Base-by-base conservation (phyloP, 2,888 invertebrate genomes). In the Amblyteles armatorius region DNA sequence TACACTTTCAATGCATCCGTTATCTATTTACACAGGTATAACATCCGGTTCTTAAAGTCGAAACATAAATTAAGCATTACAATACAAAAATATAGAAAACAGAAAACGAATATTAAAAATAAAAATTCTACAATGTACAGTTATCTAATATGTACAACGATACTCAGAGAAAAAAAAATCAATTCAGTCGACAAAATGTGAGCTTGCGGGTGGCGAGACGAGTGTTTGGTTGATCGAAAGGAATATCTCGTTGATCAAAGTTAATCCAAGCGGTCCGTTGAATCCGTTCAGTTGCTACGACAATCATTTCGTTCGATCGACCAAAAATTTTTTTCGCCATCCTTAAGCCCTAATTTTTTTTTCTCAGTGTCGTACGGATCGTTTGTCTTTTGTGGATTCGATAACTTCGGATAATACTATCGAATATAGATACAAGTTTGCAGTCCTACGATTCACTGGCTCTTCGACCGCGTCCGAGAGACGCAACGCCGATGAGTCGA, bases 1-100 rank as follows among this genome's bases (percentile, higher is more conserved):
- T 79, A 85, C 76, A 85, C 82, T 79, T 82, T 80, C 85, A 57
- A 57, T 79, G 55, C 60, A 67, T 55, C 36, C 63, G 48, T 83
- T 68, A 52, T 72, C 79, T 76, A 79, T 82, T 79, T 79, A 79
- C 79, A 82, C 79, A 82, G 29, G 60, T 40, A 57, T 76, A 82
- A 79, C 60, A 79, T 82, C 52, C 52, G 67, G 44, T 68, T 82
- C 76, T 72, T 85, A 67, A 44, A 22, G 13, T 52, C 76, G 4
- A 76, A 67, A 67, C 60, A 72, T 76, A 82, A 76, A 76, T 79
- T 68, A 82, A 22, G 22, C 29, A 29, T 52, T 63, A 33, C 33
- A 33, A 44, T 19, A 69, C 11, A 81, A 26, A 40, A 22, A 55
- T 4, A 16, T 16, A 44, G 13, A 65, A 69, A 69, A 69, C 67